Evolutionary conservation across 2,113 vertebrate species (phyloP).

Genomic region (Piaya cayana): DNA sequence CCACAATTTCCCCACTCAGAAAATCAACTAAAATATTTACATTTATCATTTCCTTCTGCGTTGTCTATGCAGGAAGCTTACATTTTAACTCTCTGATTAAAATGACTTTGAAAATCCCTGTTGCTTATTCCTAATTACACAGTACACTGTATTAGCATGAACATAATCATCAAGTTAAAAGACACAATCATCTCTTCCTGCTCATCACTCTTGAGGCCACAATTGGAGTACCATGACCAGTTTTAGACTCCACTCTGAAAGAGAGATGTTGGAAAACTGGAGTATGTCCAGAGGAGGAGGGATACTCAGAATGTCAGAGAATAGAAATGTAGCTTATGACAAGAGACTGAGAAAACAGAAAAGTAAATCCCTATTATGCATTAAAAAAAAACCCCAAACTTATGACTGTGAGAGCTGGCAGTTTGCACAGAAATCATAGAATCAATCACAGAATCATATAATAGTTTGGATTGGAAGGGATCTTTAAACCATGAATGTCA

Average conservation of each 20-base stretch:
- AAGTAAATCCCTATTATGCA: neutral
- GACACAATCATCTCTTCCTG: neutral
- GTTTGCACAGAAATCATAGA: neutral
- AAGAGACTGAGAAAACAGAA: neutral
- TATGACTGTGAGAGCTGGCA: neutral
- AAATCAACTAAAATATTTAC: neutral
- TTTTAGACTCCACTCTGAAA: neutral
- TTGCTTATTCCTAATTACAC: neutral
- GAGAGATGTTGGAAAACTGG: neutral
- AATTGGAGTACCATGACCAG: neutral
- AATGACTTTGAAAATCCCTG: neutral
- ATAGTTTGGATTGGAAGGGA: too few species aligned
- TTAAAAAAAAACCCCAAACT: neutral
- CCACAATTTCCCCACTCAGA: neutral
- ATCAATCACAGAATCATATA: neutral
- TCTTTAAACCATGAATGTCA: neutral
- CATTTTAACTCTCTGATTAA: neutral
- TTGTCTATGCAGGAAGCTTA: neutral
- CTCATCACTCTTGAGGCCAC: neutral
- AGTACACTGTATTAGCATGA: neutral
- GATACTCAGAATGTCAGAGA: neutral
- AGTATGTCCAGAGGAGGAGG: neutral
- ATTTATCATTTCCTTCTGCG: neutral
- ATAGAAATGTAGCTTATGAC: accelerated
- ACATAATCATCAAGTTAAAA: neutral